Evolutionary conservation across 2,888 invertebrate species (phyloP).

Genomic region (Stenotaenia linearis): DNA sequence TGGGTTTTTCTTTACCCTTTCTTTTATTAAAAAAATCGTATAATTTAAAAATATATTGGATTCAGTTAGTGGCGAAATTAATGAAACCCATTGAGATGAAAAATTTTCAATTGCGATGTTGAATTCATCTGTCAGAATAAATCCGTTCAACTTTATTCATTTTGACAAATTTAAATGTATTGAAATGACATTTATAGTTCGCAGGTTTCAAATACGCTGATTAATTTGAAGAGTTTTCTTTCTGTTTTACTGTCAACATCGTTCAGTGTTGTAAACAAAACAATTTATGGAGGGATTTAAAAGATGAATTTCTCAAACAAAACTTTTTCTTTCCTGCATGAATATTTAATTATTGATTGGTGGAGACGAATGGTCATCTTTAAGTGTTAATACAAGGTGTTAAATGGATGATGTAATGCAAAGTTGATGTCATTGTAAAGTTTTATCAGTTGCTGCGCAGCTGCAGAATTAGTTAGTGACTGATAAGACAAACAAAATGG

Average conservation of each 20-base stretch:
- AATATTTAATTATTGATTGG: neutral
- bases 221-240: neutral
- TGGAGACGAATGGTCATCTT: neutral
- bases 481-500: constrained; percentile 7
- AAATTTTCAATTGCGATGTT: constrained; percentile 14
- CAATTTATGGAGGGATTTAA: neutral
- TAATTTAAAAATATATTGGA: neutral
- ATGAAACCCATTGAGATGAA: neutral
- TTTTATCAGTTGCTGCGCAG: constrained; percentile 1
- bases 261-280: neutral
- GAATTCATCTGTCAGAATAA: neutral
- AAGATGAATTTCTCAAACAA: neutral
- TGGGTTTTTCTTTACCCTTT: neutral
- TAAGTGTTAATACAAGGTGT: neutral
- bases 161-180: constrained; percentile 20
- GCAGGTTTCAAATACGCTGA: neutral
- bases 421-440: constrained; percentile 17
- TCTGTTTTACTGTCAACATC: neutral
- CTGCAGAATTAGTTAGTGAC: neutral
- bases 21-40: neutral
- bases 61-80: neutral
- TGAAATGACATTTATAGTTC: neutral
- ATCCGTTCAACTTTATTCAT: constrained; percentile 6
- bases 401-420: constrained; percentile 24
- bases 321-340: neutral